Evolutionary conservation across 2,888 invertebrate genomes (phyloP), one percentile per base, ranked within the genome.

Genomic region (Himalopsyche japonica): DNA sequence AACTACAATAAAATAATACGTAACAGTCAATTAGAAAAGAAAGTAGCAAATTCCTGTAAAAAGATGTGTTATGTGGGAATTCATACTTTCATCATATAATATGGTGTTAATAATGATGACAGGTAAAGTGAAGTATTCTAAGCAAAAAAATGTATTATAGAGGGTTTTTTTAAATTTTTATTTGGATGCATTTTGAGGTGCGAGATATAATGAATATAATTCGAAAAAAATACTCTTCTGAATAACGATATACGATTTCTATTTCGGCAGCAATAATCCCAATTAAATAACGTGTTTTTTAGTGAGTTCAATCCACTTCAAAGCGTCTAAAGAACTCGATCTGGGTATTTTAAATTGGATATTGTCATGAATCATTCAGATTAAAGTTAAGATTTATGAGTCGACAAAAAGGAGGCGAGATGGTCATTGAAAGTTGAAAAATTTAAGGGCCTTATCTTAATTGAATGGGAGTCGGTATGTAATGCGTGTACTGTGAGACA

Each of bases 321-420:
- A 18, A 79, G 47, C 48, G 79, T 32, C 7, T 49, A 34, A 80
- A 83, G 34, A 80, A 64, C 83, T 49, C 79, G 78, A 76, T 83
- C 83, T 77, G 80, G 49, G 70, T 27, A 83, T 77, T 81, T 80
- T 32, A 83, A 83, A 83, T 83, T 80, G 80, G 80, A 80, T 83
- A 81, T 48, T 83, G 76, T 49, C 76, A 24, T 82, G 82, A 82
- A 77, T 82, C 82, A 82, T 82, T 47, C 49, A 47, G 82, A 76
- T 48, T 82, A 82, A 82, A 37, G 43, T 79, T 48, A 82, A 82
- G 77, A 82, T 82, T 83, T 83, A 83, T 77, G 78, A 77, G 80
- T 20, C 76, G 76, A 81, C 70, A 81, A 37, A 81, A 76, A 76
- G 27, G 27, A 48, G 70, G 34, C 76, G 81, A 70, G 70, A 70